Conservation (phyloP, 2,113 vertebrate species). For the Gallinago jamesoni region DNA sequence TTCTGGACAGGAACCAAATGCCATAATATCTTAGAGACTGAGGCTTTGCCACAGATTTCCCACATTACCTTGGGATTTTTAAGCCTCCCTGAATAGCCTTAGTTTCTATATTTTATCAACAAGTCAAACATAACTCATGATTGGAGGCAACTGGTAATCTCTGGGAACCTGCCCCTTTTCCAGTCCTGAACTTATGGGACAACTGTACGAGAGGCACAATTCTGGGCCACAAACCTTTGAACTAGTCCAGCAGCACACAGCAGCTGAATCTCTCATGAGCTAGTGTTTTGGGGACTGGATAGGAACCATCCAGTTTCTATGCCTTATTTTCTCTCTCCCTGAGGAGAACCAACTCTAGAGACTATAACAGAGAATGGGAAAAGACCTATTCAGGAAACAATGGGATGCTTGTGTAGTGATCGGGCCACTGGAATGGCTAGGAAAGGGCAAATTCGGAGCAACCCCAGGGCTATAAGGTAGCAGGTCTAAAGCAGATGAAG, state of each 20-base stretch:
- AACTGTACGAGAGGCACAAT: background rate
- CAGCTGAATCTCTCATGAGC: background rate
- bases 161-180: background rate
- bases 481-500: background rate
- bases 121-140: background rate
- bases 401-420: rapidly evolving
- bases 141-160: background rate
- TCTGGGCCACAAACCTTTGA: background rate
- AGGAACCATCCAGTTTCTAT: background rate
- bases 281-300: too few relatives aligned
- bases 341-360: background rate
- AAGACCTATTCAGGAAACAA: background rate
- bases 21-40: background rate
- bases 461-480: background rate
- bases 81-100: background rate
- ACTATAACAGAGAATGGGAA: background rate
- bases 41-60: background rate
- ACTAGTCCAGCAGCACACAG: background rate
- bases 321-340: background rate
- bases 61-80: background rate
- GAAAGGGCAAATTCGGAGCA: background rate
- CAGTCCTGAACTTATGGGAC: background rate
- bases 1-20: background rate
- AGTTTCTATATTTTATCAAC: background rate
- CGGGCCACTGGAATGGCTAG: too few relatives aligned